phyloP scores from a whole-genome alignment of 2,113 vertebrate genomes.

The Hemicordylus capensis region DNA sequence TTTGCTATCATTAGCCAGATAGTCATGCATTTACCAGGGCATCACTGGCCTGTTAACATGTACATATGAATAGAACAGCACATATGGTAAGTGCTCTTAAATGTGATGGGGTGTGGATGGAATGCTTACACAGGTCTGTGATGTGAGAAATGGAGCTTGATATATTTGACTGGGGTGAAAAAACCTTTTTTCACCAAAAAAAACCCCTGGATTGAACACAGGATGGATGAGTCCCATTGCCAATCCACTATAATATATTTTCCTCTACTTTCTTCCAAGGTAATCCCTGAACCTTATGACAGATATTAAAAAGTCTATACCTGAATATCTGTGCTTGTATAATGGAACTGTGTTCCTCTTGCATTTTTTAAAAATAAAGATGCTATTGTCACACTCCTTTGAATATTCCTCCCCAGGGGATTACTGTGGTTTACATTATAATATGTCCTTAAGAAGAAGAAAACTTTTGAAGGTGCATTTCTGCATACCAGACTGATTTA shows the following conservation, averaged over 20 bases:
- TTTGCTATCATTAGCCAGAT: too few relatives aligned
- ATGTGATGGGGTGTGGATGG: not conserved
- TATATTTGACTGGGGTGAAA: not conserved
- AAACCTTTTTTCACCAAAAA: not conserved
- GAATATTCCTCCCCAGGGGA: conserved; percentile 15
- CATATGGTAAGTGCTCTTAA: not conserved
- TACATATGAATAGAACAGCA: not conserved
- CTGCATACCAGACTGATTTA: not conserved
- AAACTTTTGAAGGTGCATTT: conserved; percentile 1
- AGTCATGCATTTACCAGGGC: too few relatives aligned
- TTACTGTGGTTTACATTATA: not conserved
- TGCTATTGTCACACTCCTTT: conserved; percentile 13
- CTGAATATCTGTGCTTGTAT: not conserved
- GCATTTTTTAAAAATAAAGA: not conserved
- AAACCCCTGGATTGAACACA: not conserved
- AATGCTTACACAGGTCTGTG: not conserved
- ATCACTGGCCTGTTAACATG: too few relatives aligned
- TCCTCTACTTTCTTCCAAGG: not conserved
- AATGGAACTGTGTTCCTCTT: not conserved
- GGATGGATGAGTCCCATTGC: not conserved
- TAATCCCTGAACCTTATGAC: not conserved
- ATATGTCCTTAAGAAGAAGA: not conserved
- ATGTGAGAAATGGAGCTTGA: not conserved
- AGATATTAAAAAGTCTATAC: not conserved
- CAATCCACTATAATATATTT: not conserved